Evolutionary conservation across 2,888 invertebrate genomes (phyloP).

Genomic region (Vanessa cardui): DNA sequence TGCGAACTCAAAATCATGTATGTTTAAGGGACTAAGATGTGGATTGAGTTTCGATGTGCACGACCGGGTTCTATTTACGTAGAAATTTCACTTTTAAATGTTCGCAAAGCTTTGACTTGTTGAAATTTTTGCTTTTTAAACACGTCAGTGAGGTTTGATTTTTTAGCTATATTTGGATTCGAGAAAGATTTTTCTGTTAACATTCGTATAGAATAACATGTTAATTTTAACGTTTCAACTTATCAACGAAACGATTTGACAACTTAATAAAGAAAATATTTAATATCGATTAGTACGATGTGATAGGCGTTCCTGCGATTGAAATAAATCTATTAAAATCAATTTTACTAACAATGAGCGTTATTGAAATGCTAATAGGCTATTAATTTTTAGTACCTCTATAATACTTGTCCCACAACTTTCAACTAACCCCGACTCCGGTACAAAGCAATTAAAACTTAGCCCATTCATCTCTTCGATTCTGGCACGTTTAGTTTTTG

Average conservation of each 20-base stretch:
- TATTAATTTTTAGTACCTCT: slow-evolving; percentile 36
- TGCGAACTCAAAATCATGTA: slow-evolving; percentile 63
- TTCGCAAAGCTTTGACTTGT: slow-evolving; percentile 38
- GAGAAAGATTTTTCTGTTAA: slow-evolving; percentile 6
- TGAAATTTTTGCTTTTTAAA: slow-evolving; percentile 32
- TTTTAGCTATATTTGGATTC: slow-evolving; percentile 4
- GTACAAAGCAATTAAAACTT: slow-evolving; percentile 71
- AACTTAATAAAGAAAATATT: neutral
- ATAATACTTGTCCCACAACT: slow-evolving; percentile 17
- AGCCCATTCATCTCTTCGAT: slow-evolving; percentile 63
- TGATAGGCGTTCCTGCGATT: no score
- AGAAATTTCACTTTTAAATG: slow-evolving; percentile 40
- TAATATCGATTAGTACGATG: neutral
- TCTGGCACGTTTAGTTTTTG: slow-evolving; percentile 60
- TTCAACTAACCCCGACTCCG: slow-evolving; percentile 6
- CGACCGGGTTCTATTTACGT: slow-evolving; percentile 39
- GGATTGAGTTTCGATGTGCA: slow-evolving; percentile 52
- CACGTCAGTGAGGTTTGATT: slow-evolving; percentile 16
- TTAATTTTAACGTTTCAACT: no score
- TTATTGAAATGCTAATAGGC: slow-evolving; percentile 35
- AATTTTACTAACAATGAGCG: slow-evolving; percentile 22
- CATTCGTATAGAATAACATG: neutral
- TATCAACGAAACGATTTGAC: no score
- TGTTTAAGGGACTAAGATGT: slow-evolving; percentile 57
- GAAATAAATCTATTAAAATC: slow-evolving; percentile 17